A percentile compares a stretch with the other conserved stretches of the same genome.
These are phyloP conservation scores for Agrilus mali DNA, from an alignment of 2,888 invertebrate species.

Conservation along the genomic window DNA sequence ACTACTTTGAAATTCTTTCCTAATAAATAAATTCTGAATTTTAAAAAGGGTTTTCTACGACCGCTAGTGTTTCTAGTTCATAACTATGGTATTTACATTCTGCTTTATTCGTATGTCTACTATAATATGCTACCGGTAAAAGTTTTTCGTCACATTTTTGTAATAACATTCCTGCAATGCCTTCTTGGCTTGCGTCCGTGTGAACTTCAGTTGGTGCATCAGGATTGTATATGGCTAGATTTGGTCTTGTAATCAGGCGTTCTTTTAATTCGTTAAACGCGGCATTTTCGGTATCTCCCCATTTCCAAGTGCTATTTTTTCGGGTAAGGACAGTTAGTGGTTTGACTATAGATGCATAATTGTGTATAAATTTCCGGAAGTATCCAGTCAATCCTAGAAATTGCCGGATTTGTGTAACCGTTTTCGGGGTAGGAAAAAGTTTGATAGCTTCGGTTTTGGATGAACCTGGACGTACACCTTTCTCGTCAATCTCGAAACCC, in stretches of 20 bases:
- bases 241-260: too few species aligned
- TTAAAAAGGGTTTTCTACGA: constrained; percentile 14
- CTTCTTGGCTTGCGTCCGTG: constrained; percentile 1
- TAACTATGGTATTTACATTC: too few species aligned
- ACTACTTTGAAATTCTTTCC: constrained; percentile 16
- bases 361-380: constrained; percentile 12
- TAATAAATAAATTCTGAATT: constrained; percentile 17
- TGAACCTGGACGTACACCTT: constrained; percentile 13
- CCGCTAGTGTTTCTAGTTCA: constrained; percentile 20
- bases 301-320: background rate
- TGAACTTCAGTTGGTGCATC: background rate
- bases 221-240: too few species aligned
- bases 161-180: constrained; percentile 1
- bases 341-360: constrained; percentile 9
- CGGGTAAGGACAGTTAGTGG: constrained; percentile 9
- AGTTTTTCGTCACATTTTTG: constrained; percentile 1
- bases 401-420: constrained; percentile 12
- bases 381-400: constrained; percentile 14
- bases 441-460: constrained; percentile 11
- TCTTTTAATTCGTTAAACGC: too few species aligned
- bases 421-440: constrained; percentile 9
- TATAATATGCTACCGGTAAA: constrained; percentile 13
- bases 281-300: too few species aligned
- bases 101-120: constrained; percentile 11
- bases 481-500: constrained; percentile 10